phyloP scores from a whole-genome alignment of 2,113 vertebrate genomes.

The Abramis brama region DNA sequence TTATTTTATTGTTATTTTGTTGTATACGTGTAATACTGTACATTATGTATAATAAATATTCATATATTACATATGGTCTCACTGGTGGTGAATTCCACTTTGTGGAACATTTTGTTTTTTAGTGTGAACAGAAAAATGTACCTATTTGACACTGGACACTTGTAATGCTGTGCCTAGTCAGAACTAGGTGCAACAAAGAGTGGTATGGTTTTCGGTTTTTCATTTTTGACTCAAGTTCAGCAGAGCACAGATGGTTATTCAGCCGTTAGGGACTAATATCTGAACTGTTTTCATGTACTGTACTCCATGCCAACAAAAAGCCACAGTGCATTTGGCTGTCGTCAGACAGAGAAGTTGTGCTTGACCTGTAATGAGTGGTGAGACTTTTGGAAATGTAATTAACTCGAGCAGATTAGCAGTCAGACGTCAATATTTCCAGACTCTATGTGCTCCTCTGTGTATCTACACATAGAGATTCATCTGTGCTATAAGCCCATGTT shows the following conservation, averaged over 20 bases:
- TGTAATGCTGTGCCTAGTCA: background rate
- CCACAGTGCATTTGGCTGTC: background rate
- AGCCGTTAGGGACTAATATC: background rate
- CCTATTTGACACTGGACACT: background rate
- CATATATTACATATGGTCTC: background rate
- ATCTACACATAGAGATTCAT: slow-evolving; percentile 38
- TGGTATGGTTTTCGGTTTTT: background rate
- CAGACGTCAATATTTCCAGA: slow-evolving; percentile 2
- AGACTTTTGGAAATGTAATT: slow-evolving; percentile 30
- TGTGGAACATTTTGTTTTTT: background rate
- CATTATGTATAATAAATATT: too few species aligned
- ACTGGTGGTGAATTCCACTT: background rate
- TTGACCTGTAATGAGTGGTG: background rate
- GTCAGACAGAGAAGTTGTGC: background rate
- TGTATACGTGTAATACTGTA: too few species aligned
- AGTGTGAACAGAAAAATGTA: background rate
- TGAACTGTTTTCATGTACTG: background rate
- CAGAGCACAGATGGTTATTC: slow-evolving; percentile 19
- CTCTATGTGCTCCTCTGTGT: slow-evolving; percentile 41
- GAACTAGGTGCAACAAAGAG: background rate
- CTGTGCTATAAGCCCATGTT: slow-evolving; percentile 37
- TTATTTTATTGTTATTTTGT: too few species aligned
- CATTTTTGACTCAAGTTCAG: slow-evolving; percentile 10
- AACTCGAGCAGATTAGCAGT: slow-evolving; percentile 11
- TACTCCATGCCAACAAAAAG: background rate